These are phyloP conservation scores for Morelia viridis DNA, from an alignment of 2,797 vertebrate genomes.

Conservation along the genomic window DNA sequence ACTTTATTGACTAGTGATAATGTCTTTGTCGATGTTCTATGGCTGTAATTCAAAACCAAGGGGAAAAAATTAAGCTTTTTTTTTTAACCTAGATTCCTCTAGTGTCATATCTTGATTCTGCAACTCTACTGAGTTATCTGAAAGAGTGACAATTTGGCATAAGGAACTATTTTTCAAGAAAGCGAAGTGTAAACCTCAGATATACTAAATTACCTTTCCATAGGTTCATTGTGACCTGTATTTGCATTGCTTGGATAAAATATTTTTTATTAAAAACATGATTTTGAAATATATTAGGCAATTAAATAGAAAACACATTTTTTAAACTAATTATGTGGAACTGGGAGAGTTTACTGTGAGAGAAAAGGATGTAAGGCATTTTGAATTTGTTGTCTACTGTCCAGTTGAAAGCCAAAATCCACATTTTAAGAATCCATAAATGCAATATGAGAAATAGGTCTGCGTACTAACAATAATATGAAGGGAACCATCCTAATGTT, in stretches of 20 bases:
- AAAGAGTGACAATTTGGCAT: neutral
- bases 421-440: constrained; percentile 35
- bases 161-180: neutral
- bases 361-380: constrained; percentile 13
- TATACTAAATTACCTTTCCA: neutral
- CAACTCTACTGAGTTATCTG: neutral
- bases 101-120: neutral
- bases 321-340: constrained; percentile 11
- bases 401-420: neutral
- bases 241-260: neutral
- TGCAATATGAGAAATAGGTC: neutral
- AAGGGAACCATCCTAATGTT: constrained; percentile 38
- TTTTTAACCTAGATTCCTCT: neutral
- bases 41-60: neutral
- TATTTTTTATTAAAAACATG: neutral
- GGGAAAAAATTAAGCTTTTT: too few relatives aligned
- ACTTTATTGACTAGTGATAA: neutral
- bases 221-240: neutral
- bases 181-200: neutral
- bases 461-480: constrained; percentile 5
- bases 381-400: neutral
- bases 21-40: neutral
- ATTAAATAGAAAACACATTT: fast-evolving
- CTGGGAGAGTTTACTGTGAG: constrained; percentile 10
- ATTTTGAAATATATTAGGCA: neutral